These are phyloP conservation scores for Hyperoplus lanceolatus DNA, from an alignment of 2,797 vertebrate genomes.

Conservation along the genomic window DNA sequence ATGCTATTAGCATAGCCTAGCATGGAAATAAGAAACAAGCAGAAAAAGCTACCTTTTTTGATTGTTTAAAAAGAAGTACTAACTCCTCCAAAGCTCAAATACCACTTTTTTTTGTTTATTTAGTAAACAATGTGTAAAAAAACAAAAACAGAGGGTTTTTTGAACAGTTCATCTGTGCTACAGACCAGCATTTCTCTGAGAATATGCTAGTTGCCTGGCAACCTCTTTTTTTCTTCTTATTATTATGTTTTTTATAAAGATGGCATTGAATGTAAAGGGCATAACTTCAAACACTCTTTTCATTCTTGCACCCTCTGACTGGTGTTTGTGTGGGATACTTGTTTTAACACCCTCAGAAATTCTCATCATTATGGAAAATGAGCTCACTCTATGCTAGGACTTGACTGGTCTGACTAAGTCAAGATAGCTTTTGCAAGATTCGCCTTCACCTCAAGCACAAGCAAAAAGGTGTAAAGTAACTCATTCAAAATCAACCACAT, in stretches of 20 bases:
- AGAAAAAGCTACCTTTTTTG: background rate
- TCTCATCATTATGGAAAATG: conserved; percentile 60
- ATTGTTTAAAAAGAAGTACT: background rate
- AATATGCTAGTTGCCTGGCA: too few species aligned
- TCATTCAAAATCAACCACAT: conserved; percentile 61
- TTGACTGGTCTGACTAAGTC: conserved; percentile 51
- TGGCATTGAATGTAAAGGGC: background rate
- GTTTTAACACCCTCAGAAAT: conserved; percentile 52
- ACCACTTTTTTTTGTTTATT: background rate
- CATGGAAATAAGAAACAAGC: conserved; percentile 5
- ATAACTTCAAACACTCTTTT: conserved; percentile 23
- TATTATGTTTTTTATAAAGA: background rate
- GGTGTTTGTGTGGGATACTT: conserved; percentile 25
- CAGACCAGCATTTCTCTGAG: background rate
- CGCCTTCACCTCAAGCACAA: conserved; percentile 36
- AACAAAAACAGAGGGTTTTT: background rate
- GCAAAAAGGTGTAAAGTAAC: conserved; percentile 64
- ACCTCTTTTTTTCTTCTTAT: too few species aligned
- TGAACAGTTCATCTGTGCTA: background rate
- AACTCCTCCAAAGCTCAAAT: background rate
- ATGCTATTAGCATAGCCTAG: background rate
- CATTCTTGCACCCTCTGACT: conserved; percentile 37
- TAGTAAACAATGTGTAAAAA: background rate
- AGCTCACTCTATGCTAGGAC: conserved; percentile 38
- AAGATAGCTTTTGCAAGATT: conserved; percentile 63